phyloP scores from a whole-genome alignment of 92 coral and sea anemone species.

The Palythoa grandiflora region DNA sequence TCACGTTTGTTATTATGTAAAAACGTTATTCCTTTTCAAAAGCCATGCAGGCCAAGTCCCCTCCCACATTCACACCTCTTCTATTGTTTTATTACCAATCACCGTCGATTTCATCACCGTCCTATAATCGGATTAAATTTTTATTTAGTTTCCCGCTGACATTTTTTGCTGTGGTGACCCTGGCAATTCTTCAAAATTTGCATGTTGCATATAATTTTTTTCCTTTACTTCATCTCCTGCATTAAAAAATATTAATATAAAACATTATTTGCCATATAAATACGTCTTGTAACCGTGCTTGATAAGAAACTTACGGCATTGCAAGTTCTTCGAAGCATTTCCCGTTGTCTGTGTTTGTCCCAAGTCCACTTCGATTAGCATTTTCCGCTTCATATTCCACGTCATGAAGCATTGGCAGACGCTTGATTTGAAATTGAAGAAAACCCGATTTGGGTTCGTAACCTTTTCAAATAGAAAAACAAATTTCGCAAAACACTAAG shows the following conservation, averaged over 20 bases:
- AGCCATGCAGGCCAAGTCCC: neutral
- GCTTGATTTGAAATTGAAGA: constrained; percentile 83
- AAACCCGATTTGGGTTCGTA: constrained; percentile 86
- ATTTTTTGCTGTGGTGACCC: neutral
- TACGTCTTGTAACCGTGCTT: too few species aligned
- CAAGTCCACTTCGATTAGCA: neutral
- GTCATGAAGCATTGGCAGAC: constrained; percentile 94
- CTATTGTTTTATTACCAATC: constrained; percentile 41
- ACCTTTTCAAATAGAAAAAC: constrained; percentile 54
- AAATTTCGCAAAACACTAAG: neutral
- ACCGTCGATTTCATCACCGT: neutral
- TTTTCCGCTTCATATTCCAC: constrained; percentile 53
- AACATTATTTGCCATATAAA: neutral
- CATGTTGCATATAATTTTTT: neutral
- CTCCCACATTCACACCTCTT: neutral
- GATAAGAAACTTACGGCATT: constrained; percentile 84
- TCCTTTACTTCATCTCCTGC: too few species aligned
- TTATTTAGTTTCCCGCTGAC: too few species aligned
- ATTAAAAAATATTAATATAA: neutral
- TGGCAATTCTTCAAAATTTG: neutral
- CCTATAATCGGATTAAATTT: too few species aligned
- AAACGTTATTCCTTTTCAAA: too few species aligned
- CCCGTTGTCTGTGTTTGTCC: neutral
- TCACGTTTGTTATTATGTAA: too few species aligned
- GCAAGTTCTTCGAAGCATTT: constrained; percentile 79